Evolutionary conservation across 2,888 invertebrate genomes (phyloP).

Genomic region (Julus scanicus): DNA sequence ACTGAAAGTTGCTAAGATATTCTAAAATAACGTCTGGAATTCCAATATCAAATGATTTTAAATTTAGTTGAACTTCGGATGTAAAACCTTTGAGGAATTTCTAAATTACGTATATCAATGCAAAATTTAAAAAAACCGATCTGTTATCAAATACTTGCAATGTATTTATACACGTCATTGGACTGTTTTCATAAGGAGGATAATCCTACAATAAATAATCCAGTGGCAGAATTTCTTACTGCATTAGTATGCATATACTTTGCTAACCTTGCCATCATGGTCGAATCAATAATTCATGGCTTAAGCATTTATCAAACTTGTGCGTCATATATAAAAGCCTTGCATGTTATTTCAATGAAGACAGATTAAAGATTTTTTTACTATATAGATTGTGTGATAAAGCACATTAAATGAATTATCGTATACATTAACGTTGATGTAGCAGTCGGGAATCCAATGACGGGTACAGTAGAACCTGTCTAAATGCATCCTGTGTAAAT

Average conservation of each 20-base stretch:
- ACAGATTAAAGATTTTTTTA: background rate
- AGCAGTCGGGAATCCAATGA: too few species aligned
- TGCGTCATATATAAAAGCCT: background rate
- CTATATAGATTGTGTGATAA: background rate
- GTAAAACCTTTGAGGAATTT: too few species aligned
- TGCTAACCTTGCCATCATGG: background rate
- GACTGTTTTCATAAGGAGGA: background rate
- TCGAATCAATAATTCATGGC: background rate
- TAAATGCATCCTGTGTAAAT: too few species aligned
- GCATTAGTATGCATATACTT: background rate
- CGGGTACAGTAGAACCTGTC: too few species aligned
- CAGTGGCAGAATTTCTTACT: too few species aligned
- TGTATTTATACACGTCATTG: background rate
- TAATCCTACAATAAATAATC: background rate
- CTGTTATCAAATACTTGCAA: background rate
- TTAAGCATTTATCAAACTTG: background rate
- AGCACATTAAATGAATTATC: background rate
- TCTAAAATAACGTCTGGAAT: too few species aligned
- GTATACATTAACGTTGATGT: too few species aligned
- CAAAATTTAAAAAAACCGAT: too few species aligned
- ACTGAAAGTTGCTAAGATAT: too few species aligned
- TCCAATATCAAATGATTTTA: too few species aligned
- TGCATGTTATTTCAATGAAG: constrained; percentile 19
- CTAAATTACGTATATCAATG: too few species aligned
- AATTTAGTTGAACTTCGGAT: too few species aligned